Evolutionary conservation across 1,140 invertebrate species (phyloP), one percentile per base, ranked within the genome.

Genomic region (Trichonephila clavipes): DNA sequence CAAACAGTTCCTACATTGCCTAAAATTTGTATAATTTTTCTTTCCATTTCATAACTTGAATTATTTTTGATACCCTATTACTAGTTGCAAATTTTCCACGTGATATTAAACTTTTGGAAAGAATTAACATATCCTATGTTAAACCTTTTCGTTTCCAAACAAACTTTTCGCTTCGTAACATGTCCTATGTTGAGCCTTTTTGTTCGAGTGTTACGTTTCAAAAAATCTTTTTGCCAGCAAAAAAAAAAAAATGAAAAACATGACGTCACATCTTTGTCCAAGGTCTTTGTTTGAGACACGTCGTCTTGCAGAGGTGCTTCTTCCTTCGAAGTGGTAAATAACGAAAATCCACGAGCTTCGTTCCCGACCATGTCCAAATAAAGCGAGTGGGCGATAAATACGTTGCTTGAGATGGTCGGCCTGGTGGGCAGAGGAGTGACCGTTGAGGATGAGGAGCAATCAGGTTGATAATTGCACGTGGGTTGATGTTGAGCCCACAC

Each of bases 361-460:
- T 21, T n/a, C 44, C 44, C 44, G 2, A 10, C 44, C 44, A 51
- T 51, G 44, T n/a, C 77, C 77, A 40, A 44, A 28, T 18, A 40
- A 82, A 51, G 28, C 16, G 16, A 6, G 77, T 82, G 77, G 77
- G 77, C 77, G 77, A 82, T 18, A 34, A 82, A 51, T 82, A 82
- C 77, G 28, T 28, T 19, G 77, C 24, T 8, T 44, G 34, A 34
- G 28, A 82, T 82, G 77, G 34, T 82, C 24, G 77, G 34, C 16
- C 77, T 19, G 77, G 77, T 82, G 77, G 77, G 77, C 18, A 40
- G 77, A 82, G 44, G 44, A 82, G 77, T 82, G 77, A 82, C 77
- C 77, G 40, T 16, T 82, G 77, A 51, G 77, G 77, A 51, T 51
- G 34, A 3, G 44, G 77, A 82, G 77, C 77, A 82, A 51, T 51